Evolutionary conservation across 2,113 vertebrate genomes (phyloP).

Genomic region (Macquaria ambigua): DNA sequence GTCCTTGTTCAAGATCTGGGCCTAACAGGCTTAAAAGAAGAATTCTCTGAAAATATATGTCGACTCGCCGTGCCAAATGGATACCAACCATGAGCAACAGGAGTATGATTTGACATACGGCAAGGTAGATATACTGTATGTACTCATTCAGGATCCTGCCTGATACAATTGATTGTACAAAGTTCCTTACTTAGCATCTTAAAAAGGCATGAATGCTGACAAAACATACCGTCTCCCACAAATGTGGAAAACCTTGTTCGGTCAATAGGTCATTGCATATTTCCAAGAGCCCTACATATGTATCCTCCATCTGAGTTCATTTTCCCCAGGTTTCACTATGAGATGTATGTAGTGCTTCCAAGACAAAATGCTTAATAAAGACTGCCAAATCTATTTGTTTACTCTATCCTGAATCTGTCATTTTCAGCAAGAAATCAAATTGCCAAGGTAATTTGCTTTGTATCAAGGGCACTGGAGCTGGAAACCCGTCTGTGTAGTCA

Average conservation of each 20-base stretch:
- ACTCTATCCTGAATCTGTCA: slow-evolving; percentile 28
- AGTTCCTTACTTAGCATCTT: background rate
- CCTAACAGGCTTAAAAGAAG: slow-evolving; percentile 43
- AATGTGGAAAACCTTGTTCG: background rate
- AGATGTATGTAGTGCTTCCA: slow-evolving; percentile 1
- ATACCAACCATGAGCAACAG: background rate
- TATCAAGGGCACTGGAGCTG: slow-evolving; percentile 33
- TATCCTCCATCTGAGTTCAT: slow-evolving; percentile 8
- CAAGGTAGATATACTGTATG: background rate
- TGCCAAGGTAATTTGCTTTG: slow-evolving; percentile 31
- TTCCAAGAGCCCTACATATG: background rate
- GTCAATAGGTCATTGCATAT: background rate
- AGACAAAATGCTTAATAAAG: slow-evolving; percentile 29
- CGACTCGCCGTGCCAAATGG: background rate
- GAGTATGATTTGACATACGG: background rate
- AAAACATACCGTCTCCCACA: background rate
- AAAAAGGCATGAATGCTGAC: background rate
- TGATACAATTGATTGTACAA: background rate
- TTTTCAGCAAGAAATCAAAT: slow-evolving; percentile 53
- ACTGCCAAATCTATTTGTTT: slow-evolving; percentile 32
- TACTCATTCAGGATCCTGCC: background rate
- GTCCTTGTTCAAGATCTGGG: slow-evolving; percentile 26
- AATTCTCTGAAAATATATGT: slow-evolving; percentile 26
- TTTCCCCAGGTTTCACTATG: slow-evolving; percentile 4
- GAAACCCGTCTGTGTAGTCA: slow-evolving; percentile 11